These are phyloP conservation scores for Tychaedon coryphoeus DNA, from an alignment of 2,113 vertebrate species.

Conservation along the genomic window DNA sequence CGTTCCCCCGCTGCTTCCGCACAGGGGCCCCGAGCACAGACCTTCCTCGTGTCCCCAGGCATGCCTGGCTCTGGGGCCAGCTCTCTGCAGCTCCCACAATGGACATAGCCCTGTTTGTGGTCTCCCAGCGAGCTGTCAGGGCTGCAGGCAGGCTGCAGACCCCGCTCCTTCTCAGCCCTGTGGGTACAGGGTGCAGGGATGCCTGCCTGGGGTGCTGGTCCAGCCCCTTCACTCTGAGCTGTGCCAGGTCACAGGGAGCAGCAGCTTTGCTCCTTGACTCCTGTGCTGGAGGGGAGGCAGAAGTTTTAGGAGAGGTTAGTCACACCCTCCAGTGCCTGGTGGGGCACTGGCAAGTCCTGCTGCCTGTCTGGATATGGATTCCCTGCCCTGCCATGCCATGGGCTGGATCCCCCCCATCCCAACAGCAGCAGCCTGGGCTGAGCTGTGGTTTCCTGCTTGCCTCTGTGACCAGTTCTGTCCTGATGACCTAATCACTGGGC, in stretches of 20 bases:
- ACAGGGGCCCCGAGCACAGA: not conserved
- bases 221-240: not conserved
- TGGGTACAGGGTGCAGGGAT: not conserved
- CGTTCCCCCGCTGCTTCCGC: not conserved
- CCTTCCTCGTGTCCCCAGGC: accelerated
- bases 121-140: not conserved
- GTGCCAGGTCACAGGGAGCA: not conserved
- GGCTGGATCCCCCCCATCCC: not conserved
- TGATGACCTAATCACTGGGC: not conserved
- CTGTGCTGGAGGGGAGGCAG: not conserved
- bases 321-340: not conserved
- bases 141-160: not conserved
- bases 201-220: not conserved
- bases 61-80: accelerated
- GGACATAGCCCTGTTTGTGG: accelerated
- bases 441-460: not conserved
- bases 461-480: not conserved
- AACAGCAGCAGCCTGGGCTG: not conserved
- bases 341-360: not conserved
- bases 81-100: not conserved
- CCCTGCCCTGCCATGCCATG: not conserved
- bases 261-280: not conserved
- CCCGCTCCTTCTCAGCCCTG: accelerated
- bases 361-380: not conserved
- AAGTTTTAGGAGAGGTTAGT: not conserved